These are phyloP conservation scores for Dicyrtomina minuta DNA, from an alignment of 2,888 invertebrate species.

Conservation along the genomic window DNA sequence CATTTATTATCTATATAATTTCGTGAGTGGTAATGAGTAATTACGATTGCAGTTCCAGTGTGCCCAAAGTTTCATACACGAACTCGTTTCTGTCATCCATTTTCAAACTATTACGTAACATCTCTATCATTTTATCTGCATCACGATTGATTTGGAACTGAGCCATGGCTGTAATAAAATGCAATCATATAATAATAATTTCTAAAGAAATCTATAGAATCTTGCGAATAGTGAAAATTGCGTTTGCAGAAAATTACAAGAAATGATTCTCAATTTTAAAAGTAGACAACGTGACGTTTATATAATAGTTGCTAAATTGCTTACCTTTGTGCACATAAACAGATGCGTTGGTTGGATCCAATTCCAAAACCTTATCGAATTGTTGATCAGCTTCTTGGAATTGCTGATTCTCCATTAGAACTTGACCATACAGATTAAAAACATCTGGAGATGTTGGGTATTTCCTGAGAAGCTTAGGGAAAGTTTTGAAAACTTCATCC, in stretches of 20 bases:
- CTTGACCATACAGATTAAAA: constrained; percentile 83
- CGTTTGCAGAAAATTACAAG: too few species aligned
- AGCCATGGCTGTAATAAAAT: constrained; percentile 64
- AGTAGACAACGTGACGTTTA: background rate
- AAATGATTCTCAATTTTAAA: background rate
- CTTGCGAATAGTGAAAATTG: background rate
- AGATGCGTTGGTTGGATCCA: constrained; percentile 82
- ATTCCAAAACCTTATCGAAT: constrained; percentile 76
- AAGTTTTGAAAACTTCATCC: constrained; percentile 69
- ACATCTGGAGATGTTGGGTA: constrained; percentile 85
- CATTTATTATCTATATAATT: background rate
- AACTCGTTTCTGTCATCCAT: constrained; percentile 90
- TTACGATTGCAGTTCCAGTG: constrained; percentile 89
- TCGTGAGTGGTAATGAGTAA: constrained; percentile 38
- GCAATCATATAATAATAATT: constrained; percentile 3
- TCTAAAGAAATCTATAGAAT: background rate
- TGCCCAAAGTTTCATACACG: constrained; percentile 92
- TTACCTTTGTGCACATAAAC: constrained; percentile 81
- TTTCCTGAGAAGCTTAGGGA: constrained; percentile 72
- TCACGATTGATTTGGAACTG: constrained; percentile 82
- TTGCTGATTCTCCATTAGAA: constrained; percentile 79
- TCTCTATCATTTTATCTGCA: constrained; percentile 72
- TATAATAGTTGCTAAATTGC: background rate
- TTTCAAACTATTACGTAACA: constrained; percentile 78
- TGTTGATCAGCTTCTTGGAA: constrained; percentile 79